phyloP scores from a whole-genome alignment of 2,113 vertebrate species.

The Acanthochromis polyacanthus region DNA sequence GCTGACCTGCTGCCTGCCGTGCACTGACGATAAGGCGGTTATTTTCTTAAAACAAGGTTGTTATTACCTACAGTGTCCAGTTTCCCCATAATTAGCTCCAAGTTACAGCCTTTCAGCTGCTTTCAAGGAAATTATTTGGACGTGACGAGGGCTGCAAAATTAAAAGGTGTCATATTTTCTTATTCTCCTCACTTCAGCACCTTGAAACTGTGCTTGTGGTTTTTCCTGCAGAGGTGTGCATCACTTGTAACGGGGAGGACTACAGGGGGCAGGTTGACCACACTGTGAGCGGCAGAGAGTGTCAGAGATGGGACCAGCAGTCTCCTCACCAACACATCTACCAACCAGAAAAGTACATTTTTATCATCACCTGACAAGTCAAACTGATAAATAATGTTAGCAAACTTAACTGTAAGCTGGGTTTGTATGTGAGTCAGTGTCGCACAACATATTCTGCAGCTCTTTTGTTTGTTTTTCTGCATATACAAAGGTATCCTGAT shows the following conservation, averaged over 20 bases:
- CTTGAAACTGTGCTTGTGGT: not conserved
- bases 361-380: not conserved
- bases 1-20: not conserved
- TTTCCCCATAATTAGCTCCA: conserved; percentile 5
- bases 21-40: not conserved
- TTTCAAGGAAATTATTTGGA: conserved; percentile 12
- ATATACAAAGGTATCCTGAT: conserved; percentile 89
- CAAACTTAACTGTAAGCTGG: too few relatives aligned
- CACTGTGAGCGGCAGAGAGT: conserved; percentile 90
- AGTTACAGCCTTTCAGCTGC: not conserved
- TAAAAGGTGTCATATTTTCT: not conserved
- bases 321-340: conserved; percentile 93
- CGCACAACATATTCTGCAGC: too few relatives aligned
- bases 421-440: too few relatives aligned
- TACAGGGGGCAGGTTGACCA: conserved; percentile 92
- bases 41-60: conserved; percentile 20
- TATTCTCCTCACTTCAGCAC: not conserved
- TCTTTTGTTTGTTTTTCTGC: not conserved
- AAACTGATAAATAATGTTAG: not conserved
- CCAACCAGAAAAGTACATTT: conserved; percentile 90
- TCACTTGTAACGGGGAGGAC: conserved; percentile 95
- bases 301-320: conserved; percentile 98
- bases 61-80: conserved; percentile 9
- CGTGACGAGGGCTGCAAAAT: not conserved
- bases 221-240: conserved; percentile 86